Evolutionary conservation across 2,888 invertebrate species (phyloP), one percentile per base, ranked within the genome.

Genomic region (Trissonchulus latispiculum): DNA sequence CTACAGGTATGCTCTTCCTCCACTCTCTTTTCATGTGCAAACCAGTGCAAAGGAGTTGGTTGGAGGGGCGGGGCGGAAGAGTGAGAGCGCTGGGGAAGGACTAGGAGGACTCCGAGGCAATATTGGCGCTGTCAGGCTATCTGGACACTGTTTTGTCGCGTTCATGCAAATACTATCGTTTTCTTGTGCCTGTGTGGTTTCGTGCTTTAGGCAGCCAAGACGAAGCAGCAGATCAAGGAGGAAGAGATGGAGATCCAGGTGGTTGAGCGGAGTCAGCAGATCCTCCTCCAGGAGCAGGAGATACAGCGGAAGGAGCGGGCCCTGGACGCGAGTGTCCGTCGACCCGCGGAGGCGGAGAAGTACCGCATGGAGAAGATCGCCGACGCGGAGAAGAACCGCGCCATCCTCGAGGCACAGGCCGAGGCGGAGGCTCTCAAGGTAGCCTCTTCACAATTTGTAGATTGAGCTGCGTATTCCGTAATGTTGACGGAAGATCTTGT

Each of bases 321-420:
- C 83, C 86, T 97, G 32, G 95, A 96, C 81, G 93, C 96, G 0
- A 94, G 91, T 1, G 87, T 97, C 1, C 89, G 92, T 80, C 90
- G 93, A 83, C 95, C 95, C 2, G 96, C 96, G 0, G 95, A 96
- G 85, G 96, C 96, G 1, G 96, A 97, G 84, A 95, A 93, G 83
- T 90, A 85, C 83, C 89, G 89, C 77, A 85, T 96, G 79, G 95
- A 96, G 84, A 95, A 93, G 84, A 83, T 96, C 75, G 95, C 96
- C 0, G 95, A 96, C 84, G 96, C 96, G 2, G 91, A 95, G 83
- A 89, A 90, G 82, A 87, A 91, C 81, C 89, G 91, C 78, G 89
- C 92, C 2, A 89, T 95, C n/a, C 88, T 95, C 81, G 95, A 96
- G 84, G 95, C 96, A 0, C 92, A 95, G 83, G 96, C 95, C 0